phyloP scores from a whole-genome alignment of 2,888 invertebrate genomes.

The Apamea monoglypha region DNA sequence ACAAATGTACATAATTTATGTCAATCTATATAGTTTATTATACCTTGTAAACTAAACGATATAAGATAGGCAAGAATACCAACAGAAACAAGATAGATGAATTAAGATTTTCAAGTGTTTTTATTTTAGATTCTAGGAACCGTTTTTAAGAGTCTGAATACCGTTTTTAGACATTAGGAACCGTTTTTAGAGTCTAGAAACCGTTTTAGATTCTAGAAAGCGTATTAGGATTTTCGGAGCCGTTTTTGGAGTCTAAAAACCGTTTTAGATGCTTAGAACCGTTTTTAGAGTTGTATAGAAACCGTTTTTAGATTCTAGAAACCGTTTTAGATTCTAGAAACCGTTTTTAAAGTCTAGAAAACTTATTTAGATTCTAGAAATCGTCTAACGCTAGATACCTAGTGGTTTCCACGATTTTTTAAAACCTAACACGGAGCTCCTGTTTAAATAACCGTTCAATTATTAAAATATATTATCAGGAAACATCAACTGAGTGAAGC shows the following conservation, averaged over 20 bases:
- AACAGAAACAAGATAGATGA: not conserved
- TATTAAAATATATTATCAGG: not conserved
- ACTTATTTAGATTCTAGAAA: not conserved
- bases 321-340: not conserved
- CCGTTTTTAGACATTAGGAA: too few species aligned
- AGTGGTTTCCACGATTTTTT: not conserved
- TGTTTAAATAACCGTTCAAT: constrained; percentile 1
- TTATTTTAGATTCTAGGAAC: not conserved
- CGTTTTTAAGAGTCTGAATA: not conserved
- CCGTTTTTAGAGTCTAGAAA: not conserved
- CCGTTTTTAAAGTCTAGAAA: not conserved
- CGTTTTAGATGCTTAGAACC: not conserved
- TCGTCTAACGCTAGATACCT: not conserved
- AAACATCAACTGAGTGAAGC: too few species aligned
- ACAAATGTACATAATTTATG: not conserved
- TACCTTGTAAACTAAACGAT: not conserved
- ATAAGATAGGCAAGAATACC: not conserved
- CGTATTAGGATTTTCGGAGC: not conserved
- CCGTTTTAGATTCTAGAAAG: too few species aligned
- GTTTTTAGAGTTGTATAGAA: too few species aligned
- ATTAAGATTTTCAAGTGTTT: not conserved
- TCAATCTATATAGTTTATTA: constrained; percentile 5
- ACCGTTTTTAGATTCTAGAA: too few species aligned
- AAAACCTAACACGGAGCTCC: not conserved
- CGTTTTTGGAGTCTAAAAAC: not conserved